Conservation (phyloP, 2,888 invertebrate species). For the Chloromyia formosa region DNA sequence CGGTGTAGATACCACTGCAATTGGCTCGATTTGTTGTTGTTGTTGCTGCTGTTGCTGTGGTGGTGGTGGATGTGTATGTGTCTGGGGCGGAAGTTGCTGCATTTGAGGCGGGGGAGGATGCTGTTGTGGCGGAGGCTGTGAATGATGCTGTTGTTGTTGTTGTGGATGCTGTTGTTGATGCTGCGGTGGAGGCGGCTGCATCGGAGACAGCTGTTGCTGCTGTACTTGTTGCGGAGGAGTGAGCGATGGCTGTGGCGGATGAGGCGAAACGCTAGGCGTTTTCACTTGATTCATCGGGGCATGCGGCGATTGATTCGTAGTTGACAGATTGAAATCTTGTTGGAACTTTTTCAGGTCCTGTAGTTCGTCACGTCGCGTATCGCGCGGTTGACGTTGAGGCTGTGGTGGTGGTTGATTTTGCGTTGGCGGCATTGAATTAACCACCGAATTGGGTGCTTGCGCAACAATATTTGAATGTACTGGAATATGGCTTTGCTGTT, state of each 20-base stretch:
- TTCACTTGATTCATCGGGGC: constrained; percentile 55
- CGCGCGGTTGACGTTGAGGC: constrained; percentile 58
- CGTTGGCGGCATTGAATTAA: constrained; percentile 29
- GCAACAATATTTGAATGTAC: constrained; percentile 47
- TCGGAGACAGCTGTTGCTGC: constrained; percentile 53
- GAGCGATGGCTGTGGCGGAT: constrained; percentile 57
- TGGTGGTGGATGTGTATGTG: constrained; percentile 40
- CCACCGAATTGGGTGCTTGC: constrained; percentile 18
- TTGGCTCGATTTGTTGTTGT: constrained; percentile 51
- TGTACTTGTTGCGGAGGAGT: constrained; percentile 57
- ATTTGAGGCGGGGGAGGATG: constrained; percentile 32
- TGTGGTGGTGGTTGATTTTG: constrained; percentile 56
- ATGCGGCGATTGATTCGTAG: constrained; percentile 53
- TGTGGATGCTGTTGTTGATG: constrained; percentile 54
- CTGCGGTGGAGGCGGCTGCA: constrained; percentile 50
- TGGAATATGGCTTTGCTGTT: constrained; percentile 43
- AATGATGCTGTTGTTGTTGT: constrained; percentile 44
- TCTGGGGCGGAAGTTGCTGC: constrained; percentile 38
- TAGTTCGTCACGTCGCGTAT: constrained; percentile 57
- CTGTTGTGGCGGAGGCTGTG: constrained; percentile 48
- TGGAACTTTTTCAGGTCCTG: constrained; percentile 80
- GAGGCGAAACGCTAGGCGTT: constrained; percentile 58
- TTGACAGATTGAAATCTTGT: constrained; percentile 78
- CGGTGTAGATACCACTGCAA: constrained; percentile 9
- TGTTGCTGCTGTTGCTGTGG: constrained; percentile 51